These are phyloP conservation scores for Drosophila dives DNA, from an alignment of 2,888 invertebrate species.

Conservation along the genomic window DNA sequence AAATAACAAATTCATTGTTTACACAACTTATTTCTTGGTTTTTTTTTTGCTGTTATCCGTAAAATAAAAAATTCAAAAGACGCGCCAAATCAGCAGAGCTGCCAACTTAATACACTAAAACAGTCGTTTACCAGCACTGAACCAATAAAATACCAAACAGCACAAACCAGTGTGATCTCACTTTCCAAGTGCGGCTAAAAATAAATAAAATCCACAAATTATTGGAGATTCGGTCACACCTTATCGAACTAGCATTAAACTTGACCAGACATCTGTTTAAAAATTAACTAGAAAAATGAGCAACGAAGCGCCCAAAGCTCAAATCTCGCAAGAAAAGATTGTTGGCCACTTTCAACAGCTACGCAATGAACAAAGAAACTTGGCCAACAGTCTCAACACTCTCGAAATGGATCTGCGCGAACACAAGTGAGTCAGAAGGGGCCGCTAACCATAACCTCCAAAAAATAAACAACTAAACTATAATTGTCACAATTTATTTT, in stretches of 20 bases:
- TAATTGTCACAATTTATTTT: constrained; percentile 17
- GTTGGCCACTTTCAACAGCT: constrained; percentile 94
- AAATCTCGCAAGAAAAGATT: constrained; percentile 90
- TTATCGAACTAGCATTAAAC: constrained; percentile 42
- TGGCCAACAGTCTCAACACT: constrained; percentile 95
- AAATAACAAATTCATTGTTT: constrained; percentile 3
- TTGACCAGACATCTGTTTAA: constrained; percentile 59
- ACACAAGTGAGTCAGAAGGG: constrained; percentile 90
- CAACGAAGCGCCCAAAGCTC: constrained; percentile 81
- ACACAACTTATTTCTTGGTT: constrained; percentile 16
- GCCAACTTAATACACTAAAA: neutral
- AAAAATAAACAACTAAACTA: constrained; percentile 33
- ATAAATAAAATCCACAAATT: constrained; percentile 1
- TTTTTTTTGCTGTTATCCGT: neutral
- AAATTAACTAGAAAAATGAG: constrained; percentile 77
- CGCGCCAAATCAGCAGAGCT: constrained; percentile 10
- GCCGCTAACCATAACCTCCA: constrained; percentile 83
- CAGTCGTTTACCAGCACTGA: neutral
- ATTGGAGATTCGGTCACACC: constrained; percentile 29
- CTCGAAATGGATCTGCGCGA: constrained; percentile 97
- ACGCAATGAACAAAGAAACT: constrained; percentile 93
- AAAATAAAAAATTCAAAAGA: constrained; percentile 3
- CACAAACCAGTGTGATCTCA: constrained; percentile 14
- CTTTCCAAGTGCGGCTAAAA: neutral
- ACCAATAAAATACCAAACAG: neutral